These are phyloP conservation scores for Mellivora capensis DNA, from an alignment of 2,113 vertebrate genomes.

Conservation along the genomic window DNA sequence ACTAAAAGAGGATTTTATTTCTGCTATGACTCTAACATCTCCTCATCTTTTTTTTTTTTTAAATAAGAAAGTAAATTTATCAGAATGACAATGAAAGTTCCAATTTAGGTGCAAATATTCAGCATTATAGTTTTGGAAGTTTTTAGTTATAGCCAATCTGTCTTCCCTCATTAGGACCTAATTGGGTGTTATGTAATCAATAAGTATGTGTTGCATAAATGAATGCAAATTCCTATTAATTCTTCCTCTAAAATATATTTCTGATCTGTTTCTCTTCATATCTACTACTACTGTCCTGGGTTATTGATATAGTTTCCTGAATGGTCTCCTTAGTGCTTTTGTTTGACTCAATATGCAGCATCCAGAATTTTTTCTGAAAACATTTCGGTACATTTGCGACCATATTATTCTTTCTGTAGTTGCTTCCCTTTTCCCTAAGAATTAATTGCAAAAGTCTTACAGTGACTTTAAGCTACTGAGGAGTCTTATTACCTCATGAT, in stretches of 20 bases:
- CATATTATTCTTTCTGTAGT: neutral
- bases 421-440: neutral
- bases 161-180: neutral
- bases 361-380: neutral
- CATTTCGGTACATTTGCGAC: neutral
- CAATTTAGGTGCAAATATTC: neutral
- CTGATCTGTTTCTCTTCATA: neutral
- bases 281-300: neutral
- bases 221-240: neutral
- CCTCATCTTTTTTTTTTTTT: neutral
- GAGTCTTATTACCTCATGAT: neutral
- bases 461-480: neutral
- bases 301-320: neutral
- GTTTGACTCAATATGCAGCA: neutral
- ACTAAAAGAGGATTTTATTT: neutral
- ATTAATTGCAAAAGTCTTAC: neutral
- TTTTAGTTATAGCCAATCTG: neutral
- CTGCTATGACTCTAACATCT: neutral
- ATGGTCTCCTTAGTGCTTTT: neutral
- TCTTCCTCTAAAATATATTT: neutral
- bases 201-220: neutral
- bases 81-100: neutral
- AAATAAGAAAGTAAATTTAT: neutral
- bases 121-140: neutral
- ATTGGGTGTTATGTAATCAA: neutral